These are phyloP conservation scores for Typhlichthys eigenmanni DNA, from an alignment of 2,797 vertebrate genomes.

Conservation along the genomic window DNA sequence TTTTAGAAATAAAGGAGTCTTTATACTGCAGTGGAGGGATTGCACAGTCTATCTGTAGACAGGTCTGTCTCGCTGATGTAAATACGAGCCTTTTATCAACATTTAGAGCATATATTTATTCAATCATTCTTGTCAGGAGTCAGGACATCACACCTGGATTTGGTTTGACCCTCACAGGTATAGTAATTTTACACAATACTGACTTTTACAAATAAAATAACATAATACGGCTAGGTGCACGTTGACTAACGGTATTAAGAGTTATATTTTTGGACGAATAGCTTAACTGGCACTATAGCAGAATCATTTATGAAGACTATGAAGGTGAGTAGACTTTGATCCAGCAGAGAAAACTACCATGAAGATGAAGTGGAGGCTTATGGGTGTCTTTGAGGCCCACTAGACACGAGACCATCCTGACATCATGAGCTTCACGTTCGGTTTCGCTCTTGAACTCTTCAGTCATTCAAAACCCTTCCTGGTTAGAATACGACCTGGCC, in stretches of 20 bases:
- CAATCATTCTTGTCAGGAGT: conserved; percentile 23
- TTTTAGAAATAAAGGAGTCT: conserved; percentile 58
- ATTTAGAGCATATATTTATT: conserved; percentile 35
- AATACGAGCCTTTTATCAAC: conserved; percentile 44
- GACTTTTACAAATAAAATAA: conserved; percentile 60
- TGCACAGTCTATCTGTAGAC: conserved; percentile 35
- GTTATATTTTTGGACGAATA: conserved; percentile 17
- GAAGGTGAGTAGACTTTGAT: conserved; percentile 23
- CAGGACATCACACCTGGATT: conserved; percentile 35
- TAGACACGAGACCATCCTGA: not conserved
- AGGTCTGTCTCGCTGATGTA: conserved; percentile 31
- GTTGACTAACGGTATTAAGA: conserved; percentile 7
- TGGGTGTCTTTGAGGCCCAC: conserved; percentile 31
- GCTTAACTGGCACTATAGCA: conserved; percentile 7
- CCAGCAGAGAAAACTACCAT: conserved; percentile 14
- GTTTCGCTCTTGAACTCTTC: too few relatives aligned
- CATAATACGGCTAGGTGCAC: conserved; percentile 23
- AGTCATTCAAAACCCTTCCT: too few relatives aligned
- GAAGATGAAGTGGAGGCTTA: conserved; percentile 16
- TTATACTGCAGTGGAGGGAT: conserved; percentile 43
- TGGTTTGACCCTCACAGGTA: conserved; percentile 28
- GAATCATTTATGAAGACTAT: conserved; percentile 29
- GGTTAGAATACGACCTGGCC: too few relatives aligned
- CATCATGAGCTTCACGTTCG: too few relatives aligned
- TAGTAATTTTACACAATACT: conserved; percentile 39